Base-by-base conservation (phyloP, 2,797 vertebrate genomes). In the Odontamblyopus lacepedii region DNA sequence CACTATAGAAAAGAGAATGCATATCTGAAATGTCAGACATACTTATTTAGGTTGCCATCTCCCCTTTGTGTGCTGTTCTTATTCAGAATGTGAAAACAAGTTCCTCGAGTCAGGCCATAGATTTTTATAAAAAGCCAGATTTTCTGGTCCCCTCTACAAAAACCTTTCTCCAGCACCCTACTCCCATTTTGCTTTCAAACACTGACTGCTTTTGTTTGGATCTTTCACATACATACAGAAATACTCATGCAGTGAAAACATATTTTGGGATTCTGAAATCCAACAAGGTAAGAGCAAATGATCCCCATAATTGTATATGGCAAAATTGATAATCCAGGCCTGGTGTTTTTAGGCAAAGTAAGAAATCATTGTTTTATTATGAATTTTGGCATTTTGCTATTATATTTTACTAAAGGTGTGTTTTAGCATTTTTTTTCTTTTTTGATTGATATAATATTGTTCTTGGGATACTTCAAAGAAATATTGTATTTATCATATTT, bases 31-130 rank as follows among this genome's bases (percentile, higher is more conserved):
- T 73, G 30, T 27, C 65, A 67, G 16, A n/a, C 13, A 72, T 76
- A 29, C 56, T 74, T 30, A 35, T 16, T 53, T n/a, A 48, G 2
- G 19, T 13, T 6, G 19, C 4, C 35, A 11, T 63, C 11, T 63
- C 41, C 35, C 19, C 26, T 67, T 29, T 51, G 16, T 48, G 44
- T 19, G 6, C 19, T 35, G 7, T 64, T 67, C 72, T 70, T 13
- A 23, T 9, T 8, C 61, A 35, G 26, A 50, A 67, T 70, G 61
- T 18, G 6, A 67, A 64, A 87, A 88, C 89, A 70, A 74, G 85
- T 84, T 41, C 5, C 41, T 19, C 87, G 55, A 78, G 85, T 82
- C 80, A 9, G 35, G 62, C 67, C 23, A 73, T 18, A 23, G 0
- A 15, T 63, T 72, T 72, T 73, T 0, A 70, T 44, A 79, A 79